These are phyloP conservation scores for Cheilosia scutellata DNA, from an alignment of 2,888 invertebrate species.

Conservation along the genomic window DNA sequence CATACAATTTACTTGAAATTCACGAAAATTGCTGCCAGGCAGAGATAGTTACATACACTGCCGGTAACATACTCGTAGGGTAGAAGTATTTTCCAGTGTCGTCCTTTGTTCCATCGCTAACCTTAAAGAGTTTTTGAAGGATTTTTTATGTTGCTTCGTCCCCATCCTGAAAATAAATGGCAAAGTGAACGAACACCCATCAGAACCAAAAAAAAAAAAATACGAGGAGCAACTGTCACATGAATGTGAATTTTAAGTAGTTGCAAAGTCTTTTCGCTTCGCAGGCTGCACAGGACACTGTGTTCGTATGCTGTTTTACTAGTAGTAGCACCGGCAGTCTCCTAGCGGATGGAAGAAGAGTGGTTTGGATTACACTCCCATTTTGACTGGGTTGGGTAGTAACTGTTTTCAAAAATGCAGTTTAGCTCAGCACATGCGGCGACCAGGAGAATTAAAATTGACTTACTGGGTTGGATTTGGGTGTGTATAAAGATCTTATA, in stretches of 20 bases:
- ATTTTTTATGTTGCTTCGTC: conserved; percentile 5
- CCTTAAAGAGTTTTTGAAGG: conserved; percentile 61
- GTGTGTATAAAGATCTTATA: neutral
- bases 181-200: neutral
- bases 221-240: conserved; percentile 69
- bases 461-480: conserved; percentile 29
- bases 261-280: conserved; percentile 60
- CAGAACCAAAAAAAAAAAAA: conserved; percentile 11
- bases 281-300: conserved; percentile 30
- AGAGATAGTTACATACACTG: conserved; percentile 56
- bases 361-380: conserved; percentile 35
- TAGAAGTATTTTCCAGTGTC: conserved; percentile 5
- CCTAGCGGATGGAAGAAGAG: conserved; percentile 16
- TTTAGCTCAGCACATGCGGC: conserved; percentile 17
- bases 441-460: conserved; percentile 49
- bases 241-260: conserved; percentile 75
- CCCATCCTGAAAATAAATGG: conserved; percentile 46
- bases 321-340: neutral
- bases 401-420: conserved; percentile 5
- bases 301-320: conserved; percentile 13
- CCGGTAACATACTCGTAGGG: conserved; percentile 21
- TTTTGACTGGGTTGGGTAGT: conserved; percentile 17
- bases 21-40: conserved; percentile 72
- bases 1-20: conserved; percentile 73
- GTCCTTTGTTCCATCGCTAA: conserved; percentile 54